Evolutionary conservation across 2,797 vertebrate species (phyloP), one percentile per base, ranked within the genome.

Genomic region (Hafferia zeledoni): DNA sequence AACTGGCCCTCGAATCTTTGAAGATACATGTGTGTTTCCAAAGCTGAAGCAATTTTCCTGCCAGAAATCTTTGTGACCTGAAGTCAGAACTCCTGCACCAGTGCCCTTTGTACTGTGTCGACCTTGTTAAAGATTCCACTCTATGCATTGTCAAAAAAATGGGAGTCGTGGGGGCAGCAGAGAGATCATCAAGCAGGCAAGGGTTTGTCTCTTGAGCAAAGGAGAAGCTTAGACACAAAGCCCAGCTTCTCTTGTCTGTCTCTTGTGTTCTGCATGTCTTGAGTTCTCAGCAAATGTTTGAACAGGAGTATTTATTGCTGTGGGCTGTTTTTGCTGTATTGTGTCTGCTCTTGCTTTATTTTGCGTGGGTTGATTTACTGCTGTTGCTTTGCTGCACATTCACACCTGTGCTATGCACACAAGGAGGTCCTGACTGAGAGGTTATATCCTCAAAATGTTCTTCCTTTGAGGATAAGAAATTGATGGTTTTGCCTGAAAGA

Each of bases 11-110:
- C 83, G 76, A 68, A 93, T 90, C 92, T 96, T 96, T 89, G 92
- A 96, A 94, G 93, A 70, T 47, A 31, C 56, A 15, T 52, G 37
- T 82, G 84, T 86, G 46, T 94, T 94, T 92, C 95, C 65, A 74
- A 87, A 87, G 79, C 61, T 87, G 61, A 87, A 89, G 52, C 65
- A 76, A 89, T 96, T 95, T 96, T 95, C 74, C 89, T 96, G 89
- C 69, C 89, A 96, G 95, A 94, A 90, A 75, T 89, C 87, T 57
- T 57, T 57, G 64, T 77, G 86, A 97, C 13, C 8, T 90, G 27
- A 91, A 70, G 69, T 64, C 53, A 92, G 52, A 77, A 31, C 41
- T 93, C 49, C 20, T 33, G 4, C 79, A 30, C 70, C 70, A 63
- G 39, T 64, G 55, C 52, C 61, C 84, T 96, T 89, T 95, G 50